Percentiles rank a stretch among this genome's conserved stretches.
Evolutionary conservation across 2,888 invertebrate genomes (phyloP).

Genomic region (Papilio elwesi): DNA sequence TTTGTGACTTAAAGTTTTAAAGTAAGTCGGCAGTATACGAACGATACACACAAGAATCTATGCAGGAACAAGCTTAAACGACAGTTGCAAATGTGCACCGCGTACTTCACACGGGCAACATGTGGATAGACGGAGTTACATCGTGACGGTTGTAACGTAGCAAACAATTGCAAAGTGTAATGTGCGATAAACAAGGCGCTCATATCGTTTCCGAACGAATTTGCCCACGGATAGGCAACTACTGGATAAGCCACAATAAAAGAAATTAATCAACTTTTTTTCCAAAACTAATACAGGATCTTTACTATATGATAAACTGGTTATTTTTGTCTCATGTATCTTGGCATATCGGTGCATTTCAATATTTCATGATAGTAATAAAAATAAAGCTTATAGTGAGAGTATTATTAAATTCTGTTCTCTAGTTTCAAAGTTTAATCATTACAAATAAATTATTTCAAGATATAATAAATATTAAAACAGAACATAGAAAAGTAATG

Average conservation of each 20-base stretch:
- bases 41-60: slow-evolving; percentile 7
- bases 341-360: too few relatives aligned
- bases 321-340: too few relatives aligned
- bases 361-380: too few relatives aligned
- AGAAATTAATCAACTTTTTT: too few relatives aligned
- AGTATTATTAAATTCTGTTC: too few relatives aligned
- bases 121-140: slow-evolving; percentile 49
- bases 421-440: too few relatives aligned
- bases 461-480: too few relatives aligned
- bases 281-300: too few relatives aligned
- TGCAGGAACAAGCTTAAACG: slow-evolving; percentile 22
- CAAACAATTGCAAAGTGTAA: slow-evolving; percentile 81
- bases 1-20: slow-evolving; percentile 2
- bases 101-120: slow-evolving; percentile 17
- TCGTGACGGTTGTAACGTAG: slow-evolving; percentile 70
- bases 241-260: slow-evolving; percentile 9
- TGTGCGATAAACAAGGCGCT: slow-evolving; percentile 80
- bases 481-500: too few relatives aligned
- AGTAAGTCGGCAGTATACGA: slow-evolving; percentile 8
- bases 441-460: too few relatives aligned
- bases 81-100: slow-evolving; percentile 30
- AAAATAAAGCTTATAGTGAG: too few relatives aligned
- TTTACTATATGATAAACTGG: too few relatives aligned
- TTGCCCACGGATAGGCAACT: slow-evolving; percentile 2
- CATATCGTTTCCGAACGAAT: slow-evolving; percentile 54